These are phyloP conservation scores for Zaprionus gabonicus DNA, from an alignment of 1,140 invertebrate genomes.

Conservation along the genomic window DNA sequence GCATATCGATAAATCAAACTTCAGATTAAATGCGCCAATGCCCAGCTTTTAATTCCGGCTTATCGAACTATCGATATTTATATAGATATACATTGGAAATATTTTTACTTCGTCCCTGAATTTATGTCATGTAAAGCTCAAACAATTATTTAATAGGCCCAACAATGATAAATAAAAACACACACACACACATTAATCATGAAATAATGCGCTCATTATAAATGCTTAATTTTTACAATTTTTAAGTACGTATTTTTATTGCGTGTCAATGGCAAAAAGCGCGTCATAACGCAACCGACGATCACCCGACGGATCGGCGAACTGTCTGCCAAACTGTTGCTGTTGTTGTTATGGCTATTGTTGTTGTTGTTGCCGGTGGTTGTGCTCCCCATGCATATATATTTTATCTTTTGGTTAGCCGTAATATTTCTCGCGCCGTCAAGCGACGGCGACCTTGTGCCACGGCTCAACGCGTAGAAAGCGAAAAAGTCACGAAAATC, in stretches of 20 bases:
- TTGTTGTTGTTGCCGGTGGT: conserved; percentile 4
- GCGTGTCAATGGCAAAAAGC: conserved; percentile 80
- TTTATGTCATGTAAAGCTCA: conserved; percentile 2
- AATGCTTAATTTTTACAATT: conserved; percentile 51
- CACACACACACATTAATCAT: conserved; percentile 16
- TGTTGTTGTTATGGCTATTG: conserved; percentile 8
- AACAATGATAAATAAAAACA: not conserved
- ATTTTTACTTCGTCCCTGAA: conserved; percentile 5
- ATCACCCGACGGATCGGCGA: conserved; percentile 5
- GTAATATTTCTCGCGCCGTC: conserved; percentile 72
- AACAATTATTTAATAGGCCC: conserved; percentile 36
- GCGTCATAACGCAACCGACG: conserved; percentile 72
- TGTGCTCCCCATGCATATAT: conserved; percentile 46
- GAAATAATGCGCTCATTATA: conserved; percentile 52
- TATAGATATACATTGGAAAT: not conserved
- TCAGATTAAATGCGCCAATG: not conserved
- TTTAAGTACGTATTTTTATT: conserved; percentile 76
- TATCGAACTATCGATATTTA: not conserved
- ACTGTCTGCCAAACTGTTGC: conserved; percentile 33
- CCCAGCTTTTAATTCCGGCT: not conserved
- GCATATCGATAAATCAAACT: no score
- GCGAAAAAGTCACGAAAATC: conserved; percentile 52
- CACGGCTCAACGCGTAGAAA: conserved; percentile 72
- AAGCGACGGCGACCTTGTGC: conserved; percentile 76
- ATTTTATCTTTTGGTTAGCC: conserved; percentile 75